Percentiles rank a stretch among this genome's conserved stretches.
Conservation (phyloP, 2,797 vertebrate genomes). For the Neoniphon sammara region DNA sequence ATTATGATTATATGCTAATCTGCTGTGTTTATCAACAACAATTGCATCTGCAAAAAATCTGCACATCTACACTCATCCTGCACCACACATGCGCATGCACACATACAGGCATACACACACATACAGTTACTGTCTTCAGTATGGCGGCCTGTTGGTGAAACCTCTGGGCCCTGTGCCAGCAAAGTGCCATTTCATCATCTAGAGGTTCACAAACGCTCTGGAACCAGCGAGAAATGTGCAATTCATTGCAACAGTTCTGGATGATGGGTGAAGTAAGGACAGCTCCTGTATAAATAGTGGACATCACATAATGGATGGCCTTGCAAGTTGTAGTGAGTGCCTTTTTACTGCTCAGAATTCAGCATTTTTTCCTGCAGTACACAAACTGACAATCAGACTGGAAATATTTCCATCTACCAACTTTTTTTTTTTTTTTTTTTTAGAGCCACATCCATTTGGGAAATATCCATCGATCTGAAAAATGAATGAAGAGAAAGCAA, state of each 20-base stretch:
- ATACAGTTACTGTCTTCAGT: not conserved
- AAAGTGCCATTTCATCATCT: slow-evolving; percentile 31
- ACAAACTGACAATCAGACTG: slow-evolving; percentile 13
- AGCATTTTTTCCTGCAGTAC: slow-evolving; percentile 11
- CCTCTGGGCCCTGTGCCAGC: slow-evolving; percentile 27
- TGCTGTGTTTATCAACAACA: slow-evolving; percentile 39
- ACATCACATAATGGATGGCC: not conserved
- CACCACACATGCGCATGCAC: not conserved
- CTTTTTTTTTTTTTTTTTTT: slow-evolving; percentile 15
- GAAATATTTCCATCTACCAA: slow-evolving; percentile 18
- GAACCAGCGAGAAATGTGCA: slow-evolving; percentile 20
- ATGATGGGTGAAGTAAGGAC: slow-evolving; percentile 36
- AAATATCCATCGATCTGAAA: slow-evolving; percentile 10
- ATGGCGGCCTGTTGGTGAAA: slow-evolving; percentile 8
- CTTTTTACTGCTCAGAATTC: slow-evolving; percentile 25
- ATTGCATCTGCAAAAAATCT: slow-evolving; percentile 34
- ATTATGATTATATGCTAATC: slow-evolving; percentile 53
- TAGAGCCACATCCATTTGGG: not conserved
- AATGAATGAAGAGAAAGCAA: not conserved
- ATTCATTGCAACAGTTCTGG: slow-evolving; percentile 27
- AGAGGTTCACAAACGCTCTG: slow-evolving; percentile 33
- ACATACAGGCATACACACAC: not conserved
- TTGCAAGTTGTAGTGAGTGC: slow-evolving; percentile 10
- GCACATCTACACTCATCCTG: slow-evolving; percentile 5
- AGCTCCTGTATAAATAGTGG: not conserved